Percentiles rank a stretch among this genome's conserved stretches.
Conservation (phyloP, 2,797 vertebrate genomes). For the Pseudochaenichthys georgianus region DNA sequence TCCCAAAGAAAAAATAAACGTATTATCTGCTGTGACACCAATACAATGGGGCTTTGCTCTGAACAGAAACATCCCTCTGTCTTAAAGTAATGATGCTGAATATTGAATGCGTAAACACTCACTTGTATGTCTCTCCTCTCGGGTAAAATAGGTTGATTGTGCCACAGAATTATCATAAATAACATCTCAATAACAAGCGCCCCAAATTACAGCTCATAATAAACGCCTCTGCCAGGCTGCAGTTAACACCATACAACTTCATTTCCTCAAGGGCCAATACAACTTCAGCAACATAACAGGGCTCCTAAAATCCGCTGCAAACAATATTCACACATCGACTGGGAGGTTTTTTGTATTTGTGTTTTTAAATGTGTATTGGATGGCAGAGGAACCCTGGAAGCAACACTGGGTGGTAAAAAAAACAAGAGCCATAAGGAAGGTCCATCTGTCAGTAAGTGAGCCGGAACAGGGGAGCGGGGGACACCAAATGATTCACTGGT, state of each 20-base stretch:
- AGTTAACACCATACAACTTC: constrained; percentile 66
- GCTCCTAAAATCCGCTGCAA: constrained; percentile 49
- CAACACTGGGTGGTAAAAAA: constrained; percentile 62
- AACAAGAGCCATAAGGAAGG: constrained; percentile 79
- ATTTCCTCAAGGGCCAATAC: constrained; percentile 69
- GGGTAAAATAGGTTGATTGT: constrained; percentile 20
- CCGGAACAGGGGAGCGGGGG: constrained; percentile 41
- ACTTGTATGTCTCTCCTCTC: constrained; percentile 14
- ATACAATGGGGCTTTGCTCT: constrained; percentile 1
- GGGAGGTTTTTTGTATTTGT: constrained; percentile 50
- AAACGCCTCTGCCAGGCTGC: constrained; percentile 61
- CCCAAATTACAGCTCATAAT: constrained; percentile 53
- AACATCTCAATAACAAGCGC: constrained; percentile 50
- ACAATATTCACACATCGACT: constrained; percentile 69
- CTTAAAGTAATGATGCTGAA: constrained; percentile 16
- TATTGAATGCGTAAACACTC: constrained; percentile 31
- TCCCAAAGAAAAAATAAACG: not conserved
- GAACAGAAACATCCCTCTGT: constrained; percentile 12
- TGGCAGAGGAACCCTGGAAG: constrained; percentile 55
- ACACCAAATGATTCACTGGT: constrained; percentile 47
- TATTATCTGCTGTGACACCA: constrained; percentile 13
- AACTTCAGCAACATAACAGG: constrained; percentile 56
- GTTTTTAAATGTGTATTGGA: constrained; percentile 64
- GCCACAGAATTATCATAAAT: constrained; percentile 47
- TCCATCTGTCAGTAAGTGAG: constrained; percentile 81